phyloP scores from a whole-genome alignment of 2,888 invertebrate species.

The Julus scandinavius region DNA sequence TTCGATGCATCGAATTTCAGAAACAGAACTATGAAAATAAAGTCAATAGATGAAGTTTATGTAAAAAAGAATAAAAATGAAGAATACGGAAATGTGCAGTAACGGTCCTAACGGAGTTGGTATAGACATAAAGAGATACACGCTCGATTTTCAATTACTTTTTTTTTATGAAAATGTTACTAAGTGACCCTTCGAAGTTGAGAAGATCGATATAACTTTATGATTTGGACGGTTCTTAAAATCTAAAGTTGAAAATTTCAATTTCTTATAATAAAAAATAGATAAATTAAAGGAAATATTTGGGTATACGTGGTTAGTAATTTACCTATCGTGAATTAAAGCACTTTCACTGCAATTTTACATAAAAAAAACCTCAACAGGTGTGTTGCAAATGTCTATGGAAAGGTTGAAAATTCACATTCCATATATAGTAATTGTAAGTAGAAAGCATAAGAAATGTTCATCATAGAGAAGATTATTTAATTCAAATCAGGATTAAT shows the following conservation, averaged over 20 bases:
- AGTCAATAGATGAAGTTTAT: background rate
- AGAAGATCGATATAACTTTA: background rate
- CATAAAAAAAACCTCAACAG: too few relatives aligned
- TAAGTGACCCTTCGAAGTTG: background rate
- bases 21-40: conserved; percentile 7
- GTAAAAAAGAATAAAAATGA: background rate
- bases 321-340: too few relatives aligned
- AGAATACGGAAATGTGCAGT: too few relatives aligned
- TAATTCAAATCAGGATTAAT: too few relatives aligned
- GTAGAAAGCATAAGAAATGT: too few relatives aligned
- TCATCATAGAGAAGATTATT: too few relatives aligned
- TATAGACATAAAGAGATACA: background rate
- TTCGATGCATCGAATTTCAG: background rate
- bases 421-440: too few relatives aligned
- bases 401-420: too few relatives aligned
- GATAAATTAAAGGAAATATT: background rate
- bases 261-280: background rate
- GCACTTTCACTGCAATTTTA: too few relatives aligned
- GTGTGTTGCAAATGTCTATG: too few relatives aligned
- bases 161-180: background rate
- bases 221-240: background rate
- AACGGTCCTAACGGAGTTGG: too few relatives aligned
- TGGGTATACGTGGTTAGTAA: background rate
- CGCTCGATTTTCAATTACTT: background rate
- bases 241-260: too few relatives aligned